Evolutionary conservation across 37 sponge, comb jelly and placozoan species (phyloP), one percentile per base, ranked within the genome.

Genomic region (Mnemiopsis leidyi): DNA sequence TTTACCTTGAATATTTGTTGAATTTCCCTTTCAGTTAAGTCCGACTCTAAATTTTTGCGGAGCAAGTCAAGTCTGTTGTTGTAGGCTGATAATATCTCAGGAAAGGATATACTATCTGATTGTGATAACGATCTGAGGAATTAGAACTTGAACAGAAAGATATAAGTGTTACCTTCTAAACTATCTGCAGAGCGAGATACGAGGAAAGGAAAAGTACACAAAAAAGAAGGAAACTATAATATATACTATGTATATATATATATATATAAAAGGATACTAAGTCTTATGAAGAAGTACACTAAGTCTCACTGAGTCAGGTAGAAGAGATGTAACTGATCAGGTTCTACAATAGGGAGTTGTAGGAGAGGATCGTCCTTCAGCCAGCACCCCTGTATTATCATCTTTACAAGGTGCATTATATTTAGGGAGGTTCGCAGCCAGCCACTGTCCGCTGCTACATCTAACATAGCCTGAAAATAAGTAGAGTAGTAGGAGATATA

Each of bases 331-430:
- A 96, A 0, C 68, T 94, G 95, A 25, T 94, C 37, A 26, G 92
- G 68, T 0, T 95, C 93, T 0, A 98, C 36, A 82, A 95, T 93
- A 38, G 99, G 99, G 0, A 98, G 96, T 28, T 95, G 95, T 30
- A 97, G 94, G 30, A 98, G 93, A 9, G 96, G 95, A 33, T 94
- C 38, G 36, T 95, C 95, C 0, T 94, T 93, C 30, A 92, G 1
- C 99, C 99, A 98, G 31, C 96, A 73, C 0, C 95, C 99, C 39
- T 98, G 99, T 1, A 97, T 92, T 77, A 95, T 94, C 99, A 98
- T 98, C 94, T 98, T 97, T 0, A 98, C 93, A 34, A 97, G 82
- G 35, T 93, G 94, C 92, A 95, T 95, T 16, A 82, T 67, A 2
- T 61, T 77, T 30, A 98, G 94, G 9, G 95, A 92, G 33, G 95